Evolutionary conservation across 1,140 invertebrate genomes (phyloP).

Genomic region (Dendroctonus valens): DNA sequence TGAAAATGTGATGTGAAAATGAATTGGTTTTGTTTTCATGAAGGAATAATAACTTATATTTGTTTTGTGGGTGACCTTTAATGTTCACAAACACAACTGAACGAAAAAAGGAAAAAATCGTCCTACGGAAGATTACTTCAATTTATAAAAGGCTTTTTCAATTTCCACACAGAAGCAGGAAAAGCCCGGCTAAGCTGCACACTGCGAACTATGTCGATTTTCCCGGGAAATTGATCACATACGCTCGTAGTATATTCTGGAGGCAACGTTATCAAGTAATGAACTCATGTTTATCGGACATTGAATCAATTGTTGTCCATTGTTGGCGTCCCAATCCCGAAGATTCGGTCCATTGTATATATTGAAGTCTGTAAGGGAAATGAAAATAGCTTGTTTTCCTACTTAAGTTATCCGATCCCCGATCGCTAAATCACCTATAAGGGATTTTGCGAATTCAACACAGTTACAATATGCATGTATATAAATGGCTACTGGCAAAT

Average conservation of each 20-base stretch:
- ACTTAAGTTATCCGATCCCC: constrained; percentile 30
- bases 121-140: neutral
- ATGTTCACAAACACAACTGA: no score
- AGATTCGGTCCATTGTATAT: constrained; percentile 36
- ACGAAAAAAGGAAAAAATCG: no score
- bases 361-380: constrained; percentile 37
- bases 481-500: no score
- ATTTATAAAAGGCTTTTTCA: constrained; percentile 14
- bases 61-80: no score
- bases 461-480: no score
- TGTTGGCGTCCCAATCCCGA: constrained; percentile 40
- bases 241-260: constrained; percentile 15
- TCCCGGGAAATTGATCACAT: constrained; percentile 32
- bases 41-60: no score
- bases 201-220: constrained; percentile 28
- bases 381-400: constrained; percentile 43
- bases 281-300: constrained; percentile 44
- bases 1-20: no score
- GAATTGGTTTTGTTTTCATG: no score
- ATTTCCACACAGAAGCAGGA: constrained; percentile 8
- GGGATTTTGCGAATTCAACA: no score
- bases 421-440: constrained; percentile 4
- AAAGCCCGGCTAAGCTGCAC: constrained; percentile 13
- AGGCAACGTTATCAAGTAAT: constrained; percentile 44
- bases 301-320: constrained; percentile 44